Evolutionary conservation across 2,888 invertebrate genomes (phyloP).

Genomic region (Lacanobia oleracea): DNA sequence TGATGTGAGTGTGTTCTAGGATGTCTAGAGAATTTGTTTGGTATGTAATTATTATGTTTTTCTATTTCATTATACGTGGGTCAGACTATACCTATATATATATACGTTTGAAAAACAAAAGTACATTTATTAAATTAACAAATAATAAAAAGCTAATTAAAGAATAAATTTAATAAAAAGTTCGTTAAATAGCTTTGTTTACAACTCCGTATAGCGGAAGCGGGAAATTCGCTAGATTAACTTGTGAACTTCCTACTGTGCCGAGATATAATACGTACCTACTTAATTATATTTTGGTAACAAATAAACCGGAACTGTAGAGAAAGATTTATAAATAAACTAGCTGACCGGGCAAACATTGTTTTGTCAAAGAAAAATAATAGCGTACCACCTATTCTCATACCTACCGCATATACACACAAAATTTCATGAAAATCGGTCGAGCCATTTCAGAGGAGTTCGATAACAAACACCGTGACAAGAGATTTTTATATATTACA

Average conservation of each 20-base stretch:
- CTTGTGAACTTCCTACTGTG: slow-evolving; percentile 20
- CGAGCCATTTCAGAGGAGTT: too few species aligned
- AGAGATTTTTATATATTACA: too few species aligned
- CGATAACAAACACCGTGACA: too few species aligned
- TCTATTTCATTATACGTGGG: background rate
- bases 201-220: slow-evolving; percentile 10
- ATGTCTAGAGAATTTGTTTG: slow-evolving; percentile 10
- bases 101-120: background rate
- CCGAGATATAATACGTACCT: background rate
- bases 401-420: too few species aligned
- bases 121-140: background rate
- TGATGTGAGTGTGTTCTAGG: slow-evolving; percentile 11
- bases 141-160: background rate
- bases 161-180: background rate
- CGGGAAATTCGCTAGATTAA: slow-evolving; percentile 17
- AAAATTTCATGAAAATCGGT: too few species aligned
- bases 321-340: background rate
- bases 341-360: too few species aligned
- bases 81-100: too few species aligned
- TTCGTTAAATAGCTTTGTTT: background rate
- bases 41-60: slow-evolving; percentile 34
- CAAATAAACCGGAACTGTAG: background rate
- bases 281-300: background rate
- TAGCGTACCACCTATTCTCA: too few species aligned
- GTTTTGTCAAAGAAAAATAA: too few species aligned